Conservation (phyloP, 2,113 vertebrate species). For the Serinus canaria region DNA sequence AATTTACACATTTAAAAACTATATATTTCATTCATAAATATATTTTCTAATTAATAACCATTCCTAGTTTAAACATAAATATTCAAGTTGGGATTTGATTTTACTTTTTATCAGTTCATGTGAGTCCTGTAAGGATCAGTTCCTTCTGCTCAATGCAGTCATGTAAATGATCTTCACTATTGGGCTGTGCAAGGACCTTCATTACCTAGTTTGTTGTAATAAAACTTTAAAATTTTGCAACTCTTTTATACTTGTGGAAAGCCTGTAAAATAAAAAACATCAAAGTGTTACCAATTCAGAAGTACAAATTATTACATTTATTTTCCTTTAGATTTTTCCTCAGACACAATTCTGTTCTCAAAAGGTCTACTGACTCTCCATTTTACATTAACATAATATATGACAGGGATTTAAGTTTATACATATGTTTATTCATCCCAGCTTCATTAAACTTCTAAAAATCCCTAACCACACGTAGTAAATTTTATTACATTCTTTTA, state of each 20-base stretch:
- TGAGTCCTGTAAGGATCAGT: conserved; percentile 70
- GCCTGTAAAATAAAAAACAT: conserved; percentile 69
- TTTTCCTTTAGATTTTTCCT: not conserved
- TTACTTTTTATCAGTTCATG: conserved; percentile 61
- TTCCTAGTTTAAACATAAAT: conserved; percentile 74
- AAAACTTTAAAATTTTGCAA: conserved; percentile 89
- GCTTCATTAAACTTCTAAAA: not conserved
- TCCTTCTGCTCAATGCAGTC: conserved; percentile 62
- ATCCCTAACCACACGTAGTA: not conserved
- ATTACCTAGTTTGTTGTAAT: conserved; percentile 88
- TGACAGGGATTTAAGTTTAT: not conserved
- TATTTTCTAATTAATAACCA: conserved; percentile 58
- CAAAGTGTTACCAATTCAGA: not conserved
- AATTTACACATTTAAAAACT: conserved; percentile 76
- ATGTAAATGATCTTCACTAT: conserved; percentile 42
- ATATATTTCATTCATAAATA: conserved; percentile 77
- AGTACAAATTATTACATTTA: not conserved
- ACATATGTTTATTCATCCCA: not conserved
- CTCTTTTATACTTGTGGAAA: conserved; percentile 93
- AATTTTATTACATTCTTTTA: not conserved
- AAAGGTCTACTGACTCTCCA: not conserved
- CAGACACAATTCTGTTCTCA: not conserved
- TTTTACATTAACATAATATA: not conserved
- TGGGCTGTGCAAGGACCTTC: conserved; percentile 60
- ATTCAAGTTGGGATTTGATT: conserved; percentile 76